Evolutionary conservation across 2,888 invertebrate genomes (phyloP).

Genomic region (Meghimatium bilineatum): DNA sequence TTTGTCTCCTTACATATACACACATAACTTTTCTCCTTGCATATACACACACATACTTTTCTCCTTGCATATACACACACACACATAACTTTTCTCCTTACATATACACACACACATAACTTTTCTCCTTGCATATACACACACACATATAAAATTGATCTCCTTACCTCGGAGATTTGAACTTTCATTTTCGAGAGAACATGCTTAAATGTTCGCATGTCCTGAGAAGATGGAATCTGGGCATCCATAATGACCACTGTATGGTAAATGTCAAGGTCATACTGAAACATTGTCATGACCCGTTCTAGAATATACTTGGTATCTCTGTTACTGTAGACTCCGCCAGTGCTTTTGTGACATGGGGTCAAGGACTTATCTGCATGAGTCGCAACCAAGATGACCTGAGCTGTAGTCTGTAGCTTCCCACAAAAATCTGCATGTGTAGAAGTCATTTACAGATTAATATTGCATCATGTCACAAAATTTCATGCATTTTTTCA

Average conservation of each 20-base stretch:
- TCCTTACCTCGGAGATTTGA: constrained; percentile 78
- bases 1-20: too few relatives aligned
- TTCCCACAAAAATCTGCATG: constrained; percentile 81
- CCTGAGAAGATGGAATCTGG: constrained; percentile 82
- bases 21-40: too few relatives aligned
- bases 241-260: constrained; percentile 82
- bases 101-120: too few relatives aligned
- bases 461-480: too few relatives aligned
- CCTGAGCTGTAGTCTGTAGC: constrained; percentile 78
- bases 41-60: too few relatives aligned
- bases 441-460: not conserved
- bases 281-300: constrained; percentile 78
- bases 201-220: constrained; percentile 82
- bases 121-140: too few relatives aligned
- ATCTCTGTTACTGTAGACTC: constrained; percentile 81
- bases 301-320: constrained; percentile 79
- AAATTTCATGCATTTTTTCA: too few relatives aligned
- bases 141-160: not conserved
- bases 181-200: constrained; percentile 79
- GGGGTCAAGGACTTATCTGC: constrained; percentile 79
- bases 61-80: too few relatives aligned
- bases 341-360: constrained; percentile 80
- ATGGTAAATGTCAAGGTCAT: constrained; percentile 81
- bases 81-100: too few relatives aligned
- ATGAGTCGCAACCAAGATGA: constrained; percentile 83